phyloP scores from a whole-genome alignment of 1,140 invertebrate genomes.

The Camponotus vicinus region DNA sequence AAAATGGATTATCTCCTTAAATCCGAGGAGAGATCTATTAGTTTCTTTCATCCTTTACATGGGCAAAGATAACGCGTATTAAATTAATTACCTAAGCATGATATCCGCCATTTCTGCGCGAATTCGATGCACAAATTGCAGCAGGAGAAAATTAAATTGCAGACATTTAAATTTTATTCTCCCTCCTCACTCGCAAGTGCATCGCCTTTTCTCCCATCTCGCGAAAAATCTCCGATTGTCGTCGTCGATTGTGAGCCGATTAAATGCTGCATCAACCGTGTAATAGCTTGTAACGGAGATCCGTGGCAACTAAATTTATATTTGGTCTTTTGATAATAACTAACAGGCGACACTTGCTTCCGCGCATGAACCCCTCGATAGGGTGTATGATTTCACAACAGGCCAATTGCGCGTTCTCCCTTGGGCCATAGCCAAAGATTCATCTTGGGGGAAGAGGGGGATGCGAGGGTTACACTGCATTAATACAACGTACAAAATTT shows the following conservation, averaged over 20 bases:
- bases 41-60: background rate
- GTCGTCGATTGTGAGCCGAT: background rate
- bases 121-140: slow-evolving; percentile 47
- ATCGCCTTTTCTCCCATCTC: background rate
- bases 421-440: background rate
- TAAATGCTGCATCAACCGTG: slow-evolving; percentile 9
- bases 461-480: background rate
- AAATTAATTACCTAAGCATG: background rate
- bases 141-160: slow-evolving; percentile 41
- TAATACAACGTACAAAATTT: background rate
- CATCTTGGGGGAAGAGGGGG: background rate
- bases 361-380: slow-evolving; percentile 42
- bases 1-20: slow-evolving; percentile 61
- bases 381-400: slow-evolving; percentile 76
- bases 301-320: slow-evolving; percentile 72
- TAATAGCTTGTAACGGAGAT: slow-evolving; percentile 77
- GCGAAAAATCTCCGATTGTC: background rate
- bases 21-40: slow-evolving; percentile 4
- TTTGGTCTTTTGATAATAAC: slow-evolving; percentile 18
- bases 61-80: background rate
- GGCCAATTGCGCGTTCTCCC: slow-evolving; percentile 66
- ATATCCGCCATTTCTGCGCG: background rate
- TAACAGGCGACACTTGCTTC: slow-evolving; percentile 64
- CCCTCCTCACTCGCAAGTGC: background rate
- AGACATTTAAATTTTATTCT: slow-evolving; percentile 40